Evolutionary conservation across 2,888 invertebrate species (phyloP).

Genomic region (Eristalis intricaria): DNA sequence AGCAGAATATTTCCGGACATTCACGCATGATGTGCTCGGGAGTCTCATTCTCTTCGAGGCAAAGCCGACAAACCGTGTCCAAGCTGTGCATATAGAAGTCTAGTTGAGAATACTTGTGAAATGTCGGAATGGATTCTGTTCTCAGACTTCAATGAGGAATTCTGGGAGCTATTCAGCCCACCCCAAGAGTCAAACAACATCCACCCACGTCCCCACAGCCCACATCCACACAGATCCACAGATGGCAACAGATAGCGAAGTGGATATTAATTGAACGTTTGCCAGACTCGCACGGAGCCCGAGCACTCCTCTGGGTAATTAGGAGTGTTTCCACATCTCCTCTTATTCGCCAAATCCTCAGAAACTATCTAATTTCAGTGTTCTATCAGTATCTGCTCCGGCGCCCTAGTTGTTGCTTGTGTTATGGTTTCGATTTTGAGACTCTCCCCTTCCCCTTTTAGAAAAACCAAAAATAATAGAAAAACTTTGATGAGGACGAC

Average conservation of each 20-base stretch:
- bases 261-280: background rate
- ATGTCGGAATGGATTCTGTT: background rate
- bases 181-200: background rate
- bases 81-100: background rate
- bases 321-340: background rate
- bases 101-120: background rate
- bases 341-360: background rate
- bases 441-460: background rate
- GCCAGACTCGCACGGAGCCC: background rate
- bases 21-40: too few relatives aligned
- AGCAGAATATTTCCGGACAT: too few relatives aligned
- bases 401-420: background rate
- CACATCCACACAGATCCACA: too few relatives aligned
- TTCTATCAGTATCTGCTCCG: background rate
- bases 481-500: slow-evolving; percentile 45
- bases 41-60: too few relatives aligned
- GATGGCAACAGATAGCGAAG: background rate
- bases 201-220: background rate
- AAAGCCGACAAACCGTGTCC: too few relatives aligned
- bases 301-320: background rate
- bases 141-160: background rate
- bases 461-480: slow-evolving; percentile 33
- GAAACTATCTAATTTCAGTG: background rate
- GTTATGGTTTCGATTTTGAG: background rate
- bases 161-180: background rate